Evolutionary conservation across 2,113 vertebrate genomes (phyloP).

Genomic region (Dicerorhinus sumatrensis): DNA sequence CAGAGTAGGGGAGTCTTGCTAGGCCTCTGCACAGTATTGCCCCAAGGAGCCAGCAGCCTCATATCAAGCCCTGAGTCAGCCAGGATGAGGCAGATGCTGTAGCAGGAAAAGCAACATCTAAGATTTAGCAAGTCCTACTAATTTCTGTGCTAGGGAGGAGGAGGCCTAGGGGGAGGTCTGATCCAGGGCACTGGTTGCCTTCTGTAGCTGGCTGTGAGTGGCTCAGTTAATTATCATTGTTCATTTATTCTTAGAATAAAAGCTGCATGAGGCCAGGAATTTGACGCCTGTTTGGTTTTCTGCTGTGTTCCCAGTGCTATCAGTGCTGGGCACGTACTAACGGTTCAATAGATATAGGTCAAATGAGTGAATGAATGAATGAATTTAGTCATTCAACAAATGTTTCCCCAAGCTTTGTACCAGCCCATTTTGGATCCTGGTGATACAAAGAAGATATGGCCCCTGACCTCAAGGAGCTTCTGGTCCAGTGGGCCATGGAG

Average conservation of each 20-base stretch:
- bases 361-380: not conserved
- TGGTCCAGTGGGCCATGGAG: not conserved
- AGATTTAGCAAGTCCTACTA: not conserved
- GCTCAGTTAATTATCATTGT: not conserved
- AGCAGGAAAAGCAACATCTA: not conserved
- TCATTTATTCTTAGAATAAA: not conserved
- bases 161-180: not conserved
- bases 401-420: not conserved
- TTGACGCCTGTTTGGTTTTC: not conserved
- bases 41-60: not conserved
- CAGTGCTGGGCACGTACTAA: not conserved
- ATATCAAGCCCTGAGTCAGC: not conserved
- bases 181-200: not conserved
- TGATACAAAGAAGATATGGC: not conserved
- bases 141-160: not conserved
- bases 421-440: not conserved
- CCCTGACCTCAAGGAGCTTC: not conserved
- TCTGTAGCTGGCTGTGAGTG: not conserved
- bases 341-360: not conserved
- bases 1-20: not conserved
- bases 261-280: not conserved
- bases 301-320: not conserved
- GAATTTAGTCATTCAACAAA: not conserved
- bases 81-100: not conserved
- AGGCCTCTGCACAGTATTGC: not conserved